Percentiles rank a stretch among this genome's conserved stretches.
These are phyloP conservation scores for Dromas ardeola DNA, from an alignment of 2,113 vertebrate species.

Conservation along the genomic window DNA sequence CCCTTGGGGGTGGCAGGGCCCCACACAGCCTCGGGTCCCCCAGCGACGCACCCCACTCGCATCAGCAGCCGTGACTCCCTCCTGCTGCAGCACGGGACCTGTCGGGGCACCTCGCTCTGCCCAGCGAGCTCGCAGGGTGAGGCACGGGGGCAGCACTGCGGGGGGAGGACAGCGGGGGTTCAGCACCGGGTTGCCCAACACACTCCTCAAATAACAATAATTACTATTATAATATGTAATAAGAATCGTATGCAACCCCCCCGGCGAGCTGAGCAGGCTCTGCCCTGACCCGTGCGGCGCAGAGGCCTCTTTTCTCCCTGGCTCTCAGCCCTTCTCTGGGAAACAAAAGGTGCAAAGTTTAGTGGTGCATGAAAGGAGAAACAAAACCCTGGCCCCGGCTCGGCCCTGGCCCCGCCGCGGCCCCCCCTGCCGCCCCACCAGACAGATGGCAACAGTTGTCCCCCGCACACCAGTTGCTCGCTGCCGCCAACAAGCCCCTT, in stretches of 20 bases:
- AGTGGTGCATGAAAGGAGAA: conserved; percentile 63
- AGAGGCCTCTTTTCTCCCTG: background rate
- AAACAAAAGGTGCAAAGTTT: conserved; percentile 73
- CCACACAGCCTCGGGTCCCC: background rate
- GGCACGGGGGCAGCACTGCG: background rate
- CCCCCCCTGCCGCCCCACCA: background rate
- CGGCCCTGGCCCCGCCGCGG: background rate
- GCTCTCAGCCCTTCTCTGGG: background rate
- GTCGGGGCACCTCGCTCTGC: background rate
- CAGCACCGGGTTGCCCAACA: background rate
- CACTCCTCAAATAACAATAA: background rate
- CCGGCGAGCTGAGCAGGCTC: background rate
- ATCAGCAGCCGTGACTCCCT: background rate
- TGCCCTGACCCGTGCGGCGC: conserved; percentile 1
- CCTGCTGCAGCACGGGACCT: background rate
- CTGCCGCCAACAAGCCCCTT: conserved; percentile 12
- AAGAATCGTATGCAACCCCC: background rate
- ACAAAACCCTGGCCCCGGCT: background rate
- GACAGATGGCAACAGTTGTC: conserved; percentile 78
- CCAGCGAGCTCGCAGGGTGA: background rate
- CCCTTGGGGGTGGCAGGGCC: background rate
- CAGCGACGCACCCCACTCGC: background rate
- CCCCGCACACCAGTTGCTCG: conserved; percentile 42
- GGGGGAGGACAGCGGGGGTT: background rate
- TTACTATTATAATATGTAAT: background rate